These are phyloP conservation scores for Trissonchulus latispiculum DNA, from an alignment of 2,888 invertebrate genomes.

Conservation along the genomic window DNA sequence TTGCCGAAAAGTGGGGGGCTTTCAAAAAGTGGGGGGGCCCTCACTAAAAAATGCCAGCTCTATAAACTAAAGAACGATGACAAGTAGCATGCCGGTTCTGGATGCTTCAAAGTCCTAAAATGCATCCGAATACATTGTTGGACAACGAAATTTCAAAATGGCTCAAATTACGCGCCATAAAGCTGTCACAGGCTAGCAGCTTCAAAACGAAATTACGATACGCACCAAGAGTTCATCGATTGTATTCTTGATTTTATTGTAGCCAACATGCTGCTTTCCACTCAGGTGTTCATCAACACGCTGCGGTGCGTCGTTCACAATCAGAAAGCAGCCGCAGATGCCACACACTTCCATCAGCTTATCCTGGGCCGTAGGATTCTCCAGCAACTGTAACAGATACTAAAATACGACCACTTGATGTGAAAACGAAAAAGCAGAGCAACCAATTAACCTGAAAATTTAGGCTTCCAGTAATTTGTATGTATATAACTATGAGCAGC, in stretches of 20 bases:
- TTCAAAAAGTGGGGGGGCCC: too few relatives aligned
- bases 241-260: conserved; percentile 53
- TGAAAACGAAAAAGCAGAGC: too few relatives aligned
- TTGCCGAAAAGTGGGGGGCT: too few relatives aligned
- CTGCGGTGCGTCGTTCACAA: conserved; percentile 95
- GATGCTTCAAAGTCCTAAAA: too few relatives aligned
- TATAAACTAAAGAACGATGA: neutral
- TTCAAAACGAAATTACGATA: neutral
- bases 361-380: conserved; percentile 74
- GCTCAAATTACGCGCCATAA: neutral
- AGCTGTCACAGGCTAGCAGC: neutral
- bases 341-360: conserved; percentile 99
- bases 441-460: too few relatives aligned
- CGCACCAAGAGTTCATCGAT: conserved; percentile 27
- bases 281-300: conserved; percentile 93
- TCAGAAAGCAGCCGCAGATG: conserved; percentile 95
- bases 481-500: too few relatives aligned
- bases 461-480: too few relatives aligned
- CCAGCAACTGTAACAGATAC: conserved; percentile 47
- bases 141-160: too few relatives aligned
- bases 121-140: too few relatives aligned
- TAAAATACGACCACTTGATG: too few relatives aligned
- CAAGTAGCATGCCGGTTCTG: too few relatives aligned
- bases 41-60: too few relatives aligned
- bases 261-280: conserved; percentile 97